Conservation (phyloP, 2,888 invertebrate species). For the Galerucella pusilla region DNA sequence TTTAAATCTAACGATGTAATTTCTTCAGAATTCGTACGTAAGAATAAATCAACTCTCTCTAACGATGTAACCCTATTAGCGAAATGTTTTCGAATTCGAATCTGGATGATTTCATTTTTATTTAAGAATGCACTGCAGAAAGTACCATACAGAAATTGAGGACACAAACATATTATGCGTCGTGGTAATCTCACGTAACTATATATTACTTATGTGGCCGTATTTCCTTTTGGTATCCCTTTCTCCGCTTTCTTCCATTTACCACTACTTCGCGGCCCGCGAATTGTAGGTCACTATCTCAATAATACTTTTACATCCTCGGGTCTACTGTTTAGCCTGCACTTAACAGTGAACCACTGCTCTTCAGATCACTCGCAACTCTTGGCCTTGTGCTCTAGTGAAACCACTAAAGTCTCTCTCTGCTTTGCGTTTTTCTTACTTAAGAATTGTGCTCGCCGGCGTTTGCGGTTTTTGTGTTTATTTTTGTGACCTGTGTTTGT, state of each 20-base stretch:
- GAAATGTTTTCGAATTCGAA: constrained; percentile 45
- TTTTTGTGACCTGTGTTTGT: constrained; percentile 49
- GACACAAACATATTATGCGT: constrained; percentile 63
- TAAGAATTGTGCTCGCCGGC: constrained; percentile 19
- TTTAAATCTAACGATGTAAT: constrained; percentile 6
- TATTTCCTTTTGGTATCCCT: constrained; percentile 65
- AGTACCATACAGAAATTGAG: constrained; percentile 57
- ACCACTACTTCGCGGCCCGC: constrained; percentile 61
- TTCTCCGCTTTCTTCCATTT: constrained; percentile 66
- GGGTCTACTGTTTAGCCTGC: constrained; percentile 55
- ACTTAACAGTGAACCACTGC: constrained; percentile 56
- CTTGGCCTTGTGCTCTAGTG: constrained; percentile 42
- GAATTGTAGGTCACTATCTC: constrained; percentile 66
- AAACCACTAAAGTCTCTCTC: constrained; percentile 30
- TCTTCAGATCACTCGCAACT: constrained; percentile 39
- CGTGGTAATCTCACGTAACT: constrained; percentile 66
- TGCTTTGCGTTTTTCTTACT: constrained; percentile 22
- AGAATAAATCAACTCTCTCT: constrained; percentile 32
- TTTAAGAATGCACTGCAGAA: constrained; percentile 61
- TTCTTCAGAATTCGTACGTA: neutral
- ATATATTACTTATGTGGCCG: constrained; percentile 63
- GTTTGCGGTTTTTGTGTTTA: constrained; percentile 31
- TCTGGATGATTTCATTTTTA: constrained; percentile 62
- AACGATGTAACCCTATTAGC: constrained; percentile 41
- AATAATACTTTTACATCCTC: constrained; percentile 63